phyloP scores from a whole-genome alignment of 2,113 vertebrate species.

The Vireo altiloquus region DNA sequence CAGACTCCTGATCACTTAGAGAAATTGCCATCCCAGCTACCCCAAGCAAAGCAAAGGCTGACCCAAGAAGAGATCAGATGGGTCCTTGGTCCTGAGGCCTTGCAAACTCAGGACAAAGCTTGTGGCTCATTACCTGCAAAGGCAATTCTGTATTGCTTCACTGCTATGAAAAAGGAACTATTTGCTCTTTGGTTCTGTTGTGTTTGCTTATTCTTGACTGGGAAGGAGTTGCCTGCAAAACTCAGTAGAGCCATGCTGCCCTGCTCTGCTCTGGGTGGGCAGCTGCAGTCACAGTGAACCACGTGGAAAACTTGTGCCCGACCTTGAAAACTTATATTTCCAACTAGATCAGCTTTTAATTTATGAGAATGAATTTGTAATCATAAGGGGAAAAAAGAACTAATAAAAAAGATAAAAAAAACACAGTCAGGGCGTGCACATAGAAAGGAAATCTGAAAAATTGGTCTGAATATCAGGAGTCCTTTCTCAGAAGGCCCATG shows the following conservation, averaged over 20 bases:
- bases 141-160: background rate
- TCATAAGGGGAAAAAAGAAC: background rate
- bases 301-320: background rate
- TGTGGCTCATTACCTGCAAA: background rate
- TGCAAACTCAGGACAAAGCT: background rate
- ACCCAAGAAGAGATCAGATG: background rate
- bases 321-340: background rate
- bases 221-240: background rate
- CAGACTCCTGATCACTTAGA: background rate
- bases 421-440: rapidly evolving
- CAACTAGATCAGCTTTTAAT: background rate
- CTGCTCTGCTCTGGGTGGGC: background rate
- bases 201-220: background rate
- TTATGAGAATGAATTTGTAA: background rate
- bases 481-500: background rate
- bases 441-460: background rate
- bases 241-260: background rate
- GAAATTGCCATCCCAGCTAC: background rate
- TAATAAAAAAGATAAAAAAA: background rate
- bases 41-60: background rate
- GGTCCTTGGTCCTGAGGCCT: background rate
- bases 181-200: background rate
- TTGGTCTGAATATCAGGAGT: background rate
- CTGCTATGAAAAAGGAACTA: background rate
- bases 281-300: background rate